These are phyloP conservation scores for Antheraea yamamai DNA, from an alignment of 2,888 invertebrate species.

Conservation along the genomic window DNA sequence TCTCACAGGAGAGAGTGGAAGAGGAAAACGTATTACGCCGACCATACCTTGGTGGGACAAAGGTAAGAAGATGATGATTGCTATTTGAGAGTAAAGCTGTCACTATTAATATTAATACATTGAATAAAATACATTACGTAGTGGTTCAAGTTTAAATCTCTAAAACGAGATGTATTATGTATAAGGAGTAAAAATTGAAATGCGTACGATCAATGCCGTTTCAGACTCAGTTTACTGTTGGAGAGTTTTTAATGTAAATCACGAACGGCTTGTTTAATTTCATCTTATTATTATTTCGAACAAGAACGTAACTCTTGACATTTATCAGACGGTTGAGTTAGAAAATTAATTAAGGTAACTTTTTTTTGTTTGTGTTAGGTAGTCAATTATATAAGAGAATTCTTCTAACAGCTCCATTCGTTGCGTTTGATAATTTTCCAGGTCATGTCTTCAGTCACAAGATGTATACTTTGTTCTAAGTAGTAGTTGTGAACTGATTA, in stretches of 20 bases:
- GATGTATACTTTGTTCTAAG: neutral
- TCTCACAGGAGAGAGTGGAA: no score
- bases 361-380: neutral
- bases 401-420: neutral
- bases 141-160: no score
- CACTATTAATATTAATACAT: no score
- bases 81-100: no score
- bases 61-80: no score
- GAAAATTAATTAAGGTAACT: neutral
- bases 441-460: neutral
- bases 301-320: slow-evolving; percentile 12
- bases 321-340: slow-evolving; percentile 1
- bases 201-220: slow-evolving; percentile 53
- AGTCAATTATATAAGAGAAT: neutral
- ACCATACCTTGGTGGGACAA: no score
- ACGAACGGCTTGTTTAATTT: slow-evolving; percentile 38
- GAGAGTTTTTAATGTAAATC: slow-evolving; percentile 58
- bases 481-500: neutral
- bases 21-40: no score
- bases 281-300: slow-evolving; percentile 30
- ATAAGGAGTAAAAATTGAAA: slow-evolving; percentile 55
- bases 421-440: neutral
- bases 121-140: no score
- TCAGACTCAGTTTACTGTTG: slow-evolving; percentile 46
- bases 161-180: slow-evolving; percentile 37